phyloP scores from a whole-genome alignment of 2,797 vertebrate genomes.

The Tiaroga cobitis region DNA sequence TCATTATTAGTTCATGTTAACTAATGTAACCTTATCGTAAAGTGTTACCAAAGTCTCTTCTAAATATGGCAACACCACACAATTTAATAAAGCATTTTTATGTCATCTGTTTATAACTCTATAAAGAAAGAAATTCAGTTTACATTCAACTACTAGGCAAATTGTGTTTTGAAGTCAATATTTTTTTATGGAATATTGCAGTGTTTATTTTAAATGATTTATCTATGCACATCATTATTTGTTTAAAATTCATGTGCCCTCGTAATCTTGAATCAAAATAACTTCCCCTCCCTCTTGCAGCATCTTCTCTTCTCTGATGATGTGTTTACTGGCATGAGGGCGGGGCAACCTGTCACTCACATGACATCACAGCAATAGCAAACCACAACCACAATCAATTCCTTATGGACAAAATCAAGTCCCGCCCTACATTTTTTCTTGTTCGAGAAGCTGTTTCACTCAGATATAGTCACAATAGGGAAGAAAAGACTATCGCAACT shows the following conservation, averaged over 20 bases:
- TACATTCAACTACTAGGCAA: not conserved
- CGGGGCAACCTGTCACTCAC: too few relatives aligned
- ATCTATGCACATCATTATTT: not conserved
- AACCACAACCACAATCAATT: too few relatives aligned
- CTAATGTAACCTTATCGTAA: too few relatives aligned
- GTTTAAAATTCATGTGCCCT: not conserved
- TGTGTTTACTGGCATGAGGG: too few relatives aligned
- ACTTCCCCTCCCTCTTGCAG: not conserved
- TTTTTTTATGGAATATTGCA: not conserved
- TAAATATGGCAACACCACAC: conserved; percentile 15
- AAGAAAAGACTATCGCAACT: too few relatives aligned
- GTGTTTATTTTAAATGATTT: not conserved
- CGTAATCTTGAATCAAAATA: not conserved
- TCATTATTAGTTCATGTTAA: too few relatives aligned
- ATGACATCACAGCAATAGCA: too few relatives aligned
- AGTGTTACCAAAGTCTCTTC: not conserved
- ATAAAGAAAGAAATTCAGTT: not conserved
- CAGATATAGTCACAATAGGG: too few relatives aligned
- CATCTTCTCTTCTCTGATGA: not conserved
- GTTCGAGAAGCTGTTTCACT: too few relatives aligned
- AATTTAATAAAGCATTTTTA: not conserved
- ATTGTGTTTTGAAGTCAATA: not conserved
- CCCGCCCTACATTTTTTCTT: too few relatives aligned
- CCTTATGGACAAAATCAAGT: too few relatives aligned
- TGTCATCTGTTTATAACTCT: not conserved